Evolutionary conservation across 2,888 invertebrate genomes (phyloP).

Genomic region (Diloba caeruleocephala): DNA sequence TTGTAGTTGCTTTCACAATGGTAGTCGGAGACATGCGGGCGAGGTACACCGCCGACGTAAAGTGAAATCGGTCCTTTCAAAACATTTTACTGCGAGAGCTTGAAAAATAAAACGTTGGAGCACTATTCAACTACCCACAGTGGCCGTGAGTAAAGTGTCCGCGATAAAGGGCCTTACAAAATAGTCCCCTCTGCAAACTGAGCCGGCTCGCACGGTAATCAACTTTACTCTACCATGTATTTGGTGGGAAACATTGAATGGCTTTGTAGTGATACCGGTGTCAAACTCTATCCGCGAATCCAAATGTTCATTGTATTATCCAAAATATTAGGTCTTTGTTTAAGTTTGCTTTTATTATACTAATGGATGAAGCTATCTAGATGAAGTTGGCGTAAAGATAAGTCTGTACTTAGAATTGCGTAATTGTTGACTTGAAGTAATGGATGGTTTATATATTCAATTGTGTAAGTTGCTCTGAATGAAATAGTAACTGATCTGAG

Average conservation of each 20-base stretch:
- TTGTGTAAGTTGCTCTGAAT: too few species aligned
- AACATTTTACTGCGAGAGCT: conserved; percentile 83
- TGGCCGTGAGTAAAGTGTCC: conserved; percentile 70
- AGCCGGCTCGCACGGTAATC: conserved; percentile 58
- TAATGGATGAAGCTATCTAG: background rate
- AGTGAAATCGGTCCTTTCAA: conserved; percentile 88
- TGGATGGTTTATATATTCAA: too few species aligned
- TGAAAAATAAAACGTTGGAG: conserved; percentile 80
- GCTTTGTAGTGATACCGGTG: conserved; percentile 33
- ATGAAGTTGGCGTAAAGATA: too few species aligned
- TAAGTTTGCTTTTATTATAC: conserved; percentile 7
- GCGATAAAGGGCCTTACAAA: conserved; percentile 67
- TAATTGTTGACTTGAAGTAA: too few species aligned
- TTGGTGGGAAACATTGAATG: conserved; percentile 52
- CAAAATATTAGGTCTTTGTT: conserved; percentile 9
- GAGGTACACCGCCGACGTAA: conserved; percentile 71
- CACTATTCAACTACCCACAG: conserved; percentile 76
- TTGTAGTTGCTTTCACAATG: conserved; percentile 86
- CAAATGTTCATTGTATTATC: too few species aligned
- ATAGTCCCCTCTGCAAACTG: conserved; percentile 56
- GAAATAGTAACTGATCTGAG: too few species aligned
- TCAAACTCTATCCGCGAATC: conserved; percentile 22
- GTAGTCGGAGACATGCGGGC: conserved; percentile 79
- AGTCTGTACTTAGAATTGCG: too few species aligned
- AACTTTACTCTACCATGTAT: conserved; percentile 53